Conservation (phyloP, 2,113 vertebrate species). For the Phoenicopterus ruber region DNA sequence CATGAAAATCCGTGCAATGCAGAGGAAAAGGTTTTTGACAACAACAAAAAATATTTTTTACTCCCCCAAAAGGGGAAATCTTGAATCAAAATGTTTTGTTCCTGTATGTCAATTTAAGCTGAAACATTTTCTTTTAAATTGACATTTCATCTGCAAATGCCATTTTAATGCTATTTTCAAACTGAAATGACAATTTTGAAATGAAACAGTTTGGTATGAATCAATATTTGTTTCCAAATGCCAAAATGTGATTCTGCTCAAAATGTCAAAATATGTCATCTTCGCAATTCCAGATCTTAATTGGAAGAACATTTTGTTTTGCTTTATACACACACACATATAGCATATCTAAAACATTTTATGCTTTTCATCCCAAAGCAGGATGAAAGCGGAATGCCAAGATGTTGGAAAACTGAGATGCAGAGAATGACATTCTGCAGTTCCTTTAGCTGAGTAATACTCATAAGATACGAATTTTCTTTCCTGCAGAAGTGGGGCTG, state of each 20-base stretch:
- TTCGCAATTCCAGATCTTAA: neutral
- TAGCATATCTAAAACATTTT: neutral
- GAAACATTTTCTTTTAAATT: slow-evolving; percentile 21
- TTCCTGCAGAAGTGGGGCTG: neutral
- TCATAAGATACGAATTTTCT: neutral
- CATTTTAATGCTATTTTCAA: slow-evolving; percentile 28
- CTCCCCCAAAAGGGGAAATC: neutral
- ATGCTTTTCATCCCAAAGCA: neutral
- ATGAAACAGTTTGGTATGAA: slow-evolving; percentile 23
- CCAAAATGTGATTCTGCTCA: slow-evolving; percentile 28
- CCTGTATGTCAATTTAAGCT: neutral
- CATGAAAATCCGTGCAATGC: neutral
- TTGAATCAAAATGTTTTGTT: slow-evolving; percentile 23
- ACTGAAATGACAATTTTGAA: slow-evolving; percentile 12
- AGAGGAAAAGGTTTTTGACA: neutral
- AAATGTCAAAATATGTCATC: slow-evolving; percentile 50
- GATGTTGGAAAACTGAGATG: neutral
- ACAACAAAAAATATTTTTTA: neutral
- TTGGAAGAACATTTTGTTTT: neutral
- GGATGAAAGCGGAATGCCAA: neutral
- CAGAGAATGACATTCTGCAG: neutral
- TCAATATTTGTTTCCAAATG: slow-evolving; percentile 58
- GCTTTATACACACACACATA: neutral
- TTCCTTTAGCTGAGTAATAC: neutral
- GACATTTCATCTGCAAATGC: slow-evolving; percentile 43